Percentiles rank a stretch among this genome's conserved stretches.
phyloP scores from a whole-genome alignment of 1,140 invertebrate genomes.

The Drosophila murphyi region DNA sequence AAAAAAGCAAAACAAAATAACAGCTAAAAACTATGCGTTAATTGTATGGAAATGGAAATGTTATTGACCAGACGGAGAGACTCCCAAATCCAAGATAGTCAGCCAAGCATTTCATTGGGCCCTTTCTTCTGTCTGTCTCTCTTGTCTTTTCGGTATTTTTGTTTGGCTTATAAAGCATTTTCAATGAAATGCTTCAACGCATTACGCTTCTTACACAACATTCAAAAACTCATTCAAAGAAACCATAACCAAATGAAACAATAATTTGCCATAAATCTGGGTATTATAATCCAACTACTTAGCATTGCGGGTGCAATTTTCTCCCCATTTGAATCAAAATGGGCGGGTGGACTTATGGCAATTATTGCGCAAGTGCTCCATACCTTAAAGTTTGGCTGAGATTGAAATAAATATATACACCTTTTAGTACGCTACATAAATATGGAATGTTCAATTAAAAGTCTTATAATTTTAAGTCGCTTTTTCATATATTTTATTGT shows the following conservation, averaged over 20 bases:
- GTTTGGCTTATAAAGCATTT: constrained; percentile 42
- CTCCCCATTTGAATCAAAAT: constrained; percentile 34
- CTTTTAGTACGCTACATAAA: too few species aligned
- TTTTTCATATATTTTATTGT: neutral
- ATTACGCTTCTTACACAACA: constrained; percentile 45
- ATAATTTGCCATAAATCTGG: constrained; percentile 48
- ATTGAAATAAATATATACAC: too few species aligned
- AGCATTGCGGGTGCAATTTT: constrained; percentile 52
- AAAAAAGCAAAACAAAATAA: constrained; percentile 27
- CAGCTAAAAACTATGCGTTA: constrained; percentile 65
- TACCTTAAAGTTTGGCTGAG: too few species aligned
- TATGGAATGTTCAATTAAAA: too few species aligned
- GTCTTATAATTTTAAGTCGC: neutral
- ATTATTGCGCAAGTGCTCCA: constrained; percentile 16
- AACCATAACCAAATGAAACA: constrained; percentile 11
- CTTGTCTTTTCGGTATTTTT: constrained; percentile 25
- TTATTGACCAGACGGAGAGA: constrained; percentile 47
- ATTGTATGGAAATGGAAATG: constrained; percentile 73
- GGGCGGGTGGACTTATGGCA: constrained; percentile 23
- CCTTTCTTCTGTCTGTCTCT: constrained; percentile 51
- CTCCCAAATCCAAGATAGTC: neutral
- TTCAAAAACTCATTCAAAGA: constrained; percentile 10
- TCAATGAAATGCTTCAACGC: constrained; percentile 34
- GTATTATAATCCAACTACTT: constrained; percentile 44
- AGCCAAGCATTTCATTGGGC: constrained; percentile 65